phyloP scores from a whole-genome alignment of 92 coral and sea anemone species.

The Heliopora coerulea region DNA sequence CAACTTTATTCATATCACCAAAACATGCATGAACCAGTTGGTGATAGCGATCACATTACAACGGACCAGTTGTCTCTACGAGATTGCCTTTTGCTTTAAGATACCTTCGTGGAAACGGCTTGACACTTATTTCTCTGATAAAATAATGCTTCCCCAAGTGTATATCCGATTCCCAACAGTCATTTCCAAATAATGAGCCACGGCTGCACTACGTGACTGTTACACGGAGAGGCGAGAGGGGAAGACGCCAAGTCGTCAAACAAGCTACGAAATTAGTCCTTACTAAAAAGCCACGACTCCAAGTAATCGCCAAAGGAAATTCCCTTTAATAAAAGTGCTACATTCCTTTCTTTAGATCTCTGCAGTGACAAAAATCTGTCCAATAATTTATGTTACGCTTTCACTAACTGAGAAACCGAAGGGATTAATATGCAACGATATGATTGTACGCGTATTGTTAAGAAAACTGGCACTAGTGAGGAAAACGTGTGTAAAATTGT shows the following conservation, averaged over 20 bases:
- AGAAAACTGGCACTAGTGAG: conserved; percentile 14
- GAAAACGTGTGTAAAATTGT: too few species aligned
- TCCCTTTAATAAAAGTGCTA: background rate
- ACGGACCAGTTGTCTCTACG: background rate
- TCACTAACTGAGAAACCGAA: background rate
- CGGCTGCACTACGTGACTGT: conserved; percentile 1
- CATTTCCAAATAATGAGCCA: background rate
- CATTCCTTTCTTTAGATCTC: background rate
- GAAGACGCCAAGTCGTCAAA: background rate
- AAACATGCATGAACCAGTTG: conserved; percentile 43
- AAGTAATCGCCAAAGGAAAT: background rate
- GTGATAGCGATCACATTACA: conserved; percentile 29
- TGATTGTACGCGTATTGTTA: background rate
- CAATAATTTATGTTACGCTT: conserved; percentile 6
- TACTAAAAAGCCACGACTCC: conserved; percentile 7
- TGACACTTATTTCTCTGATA: background rate
- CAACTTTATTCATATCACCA: conserved; percentile 54
- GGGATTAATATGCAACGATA: background rate
- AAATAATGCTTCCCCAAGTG: background rate
- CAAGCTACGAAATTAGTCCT: background rate
- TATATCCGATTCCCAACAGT: background rate
- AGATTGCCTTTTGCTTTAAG: conserved; percentile 41
- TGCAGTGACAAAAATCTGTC: background rate
- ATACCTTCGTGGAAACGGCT: background rate
- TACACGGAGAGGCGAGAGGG: background rate